Evolutionary conservation across 2,797 vertebrate genomes (phyloP), one percentile per base, ranked within the genome.

Genomic region (Neoniphon sammara): DNA sequence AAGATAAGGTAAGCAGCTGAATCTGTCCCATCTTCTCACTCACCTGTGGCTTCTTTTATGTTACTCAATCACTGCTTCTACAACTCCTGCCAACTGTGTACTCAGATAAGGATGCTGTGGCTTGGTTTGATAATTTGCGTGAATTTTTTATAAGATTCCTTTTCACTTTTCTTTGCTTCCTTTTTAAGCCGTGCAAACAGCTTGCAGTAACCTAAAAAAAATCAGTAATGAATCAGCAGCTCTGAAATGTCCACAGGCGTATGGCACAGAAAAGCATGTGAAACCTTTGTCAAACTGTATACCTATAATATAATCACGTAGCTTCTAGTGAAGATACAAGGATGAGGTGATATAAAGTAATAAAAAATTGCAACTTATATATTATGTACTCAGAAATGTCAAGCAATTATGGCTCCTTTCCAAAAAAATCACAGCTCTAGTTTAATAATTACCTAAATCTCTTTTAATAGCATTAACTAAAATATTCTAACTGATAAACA

Each of bases 41-140:
- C 39, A 25, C 15, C 1, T 1, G 1, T 60, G 31, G 36, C 34
- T 21, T 36, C 20, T 36, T 66, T 23, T 31, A 23, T 59, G 34
- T 63, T 53, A 53, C 34, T 66, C 34, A 59, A 25, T 56, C 59
- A 54, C 27, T 55, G 30, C 9, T 66, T 11, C 58, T 50, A 47
- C 36, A 61, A 57, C 39, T 77, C 39, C 70, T 68, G 50, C 59
- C 74, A 68, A 66, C 50, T 77, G 67, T 69, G 62, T 54, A 49
- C 56, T 67, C 46, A 55, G 78, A 78, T 67, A 73, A 77, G 53
- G 17, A 68, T 27, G 58, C 15, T 76, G 21, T 61, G 70, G 70
- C 23, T 63, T 50, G 17, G 49, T 62, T 58, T 44, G 58, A 73
- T 74, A 53, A 57, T 75, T 63, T 62, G 27, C 0, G 15, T 39